These are phyloP conservation scores for Pteropus alecto DNA, from an alignment of 2,113 vertebrate species.

Conservation along the genomic window DNA sequence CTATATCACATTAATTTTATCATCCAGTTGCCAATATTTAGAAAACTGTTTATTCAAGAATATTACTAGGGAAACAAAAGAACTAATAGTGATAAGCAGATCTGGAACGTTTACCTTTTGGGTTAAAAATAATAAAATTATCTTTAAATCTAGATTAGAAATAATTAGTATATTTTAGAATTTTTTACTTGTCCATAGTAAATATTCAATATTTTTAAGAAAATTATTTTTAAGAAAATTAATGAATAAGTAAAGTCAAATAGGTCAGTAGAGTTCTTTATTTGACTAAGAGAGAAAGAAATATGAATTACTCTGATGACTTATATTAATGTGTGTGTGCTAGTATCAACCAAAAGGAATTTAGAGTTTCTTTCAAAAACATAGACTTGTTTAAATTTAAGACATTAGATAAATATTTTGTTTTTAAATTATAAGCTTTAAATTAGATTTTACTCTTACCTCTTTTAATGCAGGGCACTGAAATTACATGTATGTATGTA, in stretches of 20 bases:
- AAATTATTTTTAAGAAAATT: neutral
- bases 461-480: neutral
- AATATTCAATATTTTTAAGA: neutral
- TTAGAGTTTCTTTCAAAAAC: neutral
- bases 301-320: neutral
- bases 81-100: neutral
- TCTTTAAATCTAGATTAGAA: neutral
- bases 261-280: neutral
- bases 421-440: neutral
- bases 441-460: neutral
- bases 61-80: neutral
- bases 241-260: neutral
- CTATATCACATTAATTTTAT: neutral
- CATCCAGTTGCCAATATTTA: neutral
- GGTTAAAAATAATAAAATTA: neutral
- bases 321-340: neutral
- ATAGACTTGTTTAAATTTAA: neutral
- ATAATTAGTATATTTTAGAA: neutral
- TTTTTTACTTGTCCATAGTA: neutral
- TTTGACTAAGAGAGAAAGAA: neutral
- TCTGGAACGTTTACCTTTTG: neutral
- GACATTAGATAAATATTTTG: neutral
- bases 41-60: neutral
- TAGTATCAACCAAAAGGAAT: neutral
- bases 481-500: neutral